Percentiles rank a stretch among this genome's conserved stretches.
phyloP scores from a whole-genome alignment of 2,113 vertebrate genomes.

The Corythoichthys haematopterus region DNA sequence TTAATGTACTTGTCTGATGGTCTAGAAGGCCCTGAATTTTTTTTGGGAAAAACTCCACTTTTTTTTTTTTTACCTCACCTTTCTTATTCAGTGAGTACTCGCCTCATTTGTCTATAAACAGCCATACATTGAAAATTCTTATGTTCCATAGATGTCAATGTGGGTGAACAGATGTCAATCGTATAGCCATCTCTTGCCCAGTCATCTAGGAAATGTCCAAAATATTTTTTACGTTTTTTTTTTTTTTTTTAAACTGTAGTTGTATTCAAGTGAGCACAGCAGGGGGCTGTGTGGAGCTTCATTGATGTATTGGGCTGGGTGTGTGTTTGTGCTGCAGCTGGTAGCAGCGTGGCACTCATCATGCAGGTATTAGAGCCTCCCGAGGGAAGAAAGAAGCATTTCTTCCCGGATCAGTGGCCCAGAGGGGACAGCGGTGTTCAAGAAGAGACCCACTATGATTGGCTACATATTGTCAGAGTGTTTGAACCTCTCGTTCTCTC shows the following conservation, averaged over 20 bases:
- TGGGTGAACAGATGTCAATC: too few species aligned
- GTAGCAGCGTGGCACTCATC: constrained; percentile 45
- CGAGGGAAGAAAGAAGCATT: constrained; percentile 41
- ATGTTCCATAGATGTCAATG: too few species aligned
- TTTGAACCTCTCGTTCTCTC: constrained; percentile 43
- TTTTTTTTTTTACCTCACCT: too few species aligned
- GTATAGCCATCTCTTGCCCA: too few species aligned
- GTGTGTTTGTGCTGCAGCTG: constrained; percentile 40
- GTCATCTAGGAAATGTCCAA: too few species aligned
- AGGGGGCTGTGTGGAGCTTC: constrained; percentile 69
- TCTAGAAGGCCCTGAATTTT: too few species aligned
- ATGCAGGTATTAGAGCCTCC: constrained; percentile 60
- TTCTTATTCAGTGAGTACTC: too few species aligned
- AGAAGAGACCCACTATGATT: constrained; percentile 62
- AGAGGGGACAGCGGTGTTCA: constrained; percentile 43
- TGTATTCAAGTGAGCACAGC: constrained; percentile 52
- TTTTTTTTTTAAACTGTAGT: constrained; percentile 4
- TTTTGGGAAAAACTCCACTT: too few species aligned
- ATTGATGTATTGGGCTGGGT: constrained; percentile 23
- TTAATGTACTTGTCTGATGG: too few species aligned
- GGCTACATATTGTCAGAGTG: constrained; percentile 60
- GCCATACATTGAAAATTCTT: too few species aligned
- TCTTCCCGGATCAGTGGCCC: constrained; percentile 50
- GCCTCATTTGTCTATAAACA: too few species aligned
- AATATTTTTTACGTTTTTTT: neutral